Conservation (phyloP, 2,797 vertebrate genomes). For the Halcyon chelicuti region DNA sequence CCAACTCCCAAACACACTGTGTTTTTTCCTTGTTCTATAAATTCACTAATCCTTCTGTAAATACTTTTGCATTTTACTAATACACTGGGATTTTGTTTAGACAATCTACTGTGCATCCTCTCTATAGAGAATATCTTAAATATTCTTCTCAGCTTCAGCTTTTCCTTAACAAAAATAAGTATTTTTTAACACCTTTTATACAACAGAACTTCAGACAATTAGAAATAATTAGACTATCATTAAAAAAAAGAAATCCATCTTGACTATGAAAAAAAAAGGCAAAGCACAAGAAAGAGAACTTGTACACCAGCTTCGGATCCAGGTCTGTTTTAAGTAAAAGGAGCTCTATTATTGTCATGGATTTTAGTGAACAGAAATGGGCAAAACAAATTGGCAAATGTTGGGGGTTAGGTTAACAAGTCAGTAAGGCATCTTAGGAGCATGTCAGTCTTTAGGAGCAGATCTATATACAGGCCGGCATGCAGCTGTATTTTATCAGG, state of each 20-base stretch:
- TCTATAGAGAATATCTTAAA: background rate
- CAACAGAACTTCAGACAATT: background rate
- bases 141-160: background rate
- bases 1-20: background rate
- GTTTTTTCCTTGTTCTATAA: background rate
- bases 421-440: background rate
- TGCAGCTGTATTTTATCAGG: background rate
- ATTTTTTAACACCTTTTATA: background rate
- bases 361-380: background rate
- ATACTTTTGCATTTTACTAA: background rate
- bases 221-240: background rate
- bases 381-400: background rate
- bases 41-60: background rate
- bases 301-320: background rate
- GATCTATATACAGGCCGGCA: background rate
- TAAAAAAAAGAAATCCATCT: background rate
- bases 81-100: background rate
- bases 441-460: background rate
- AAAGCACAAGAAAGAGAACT: background rate
- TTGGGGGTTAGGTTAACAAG: background rate
- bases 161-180: background rate
- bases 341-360: fast-evolving
- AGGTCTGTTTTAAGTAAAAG: background rate
- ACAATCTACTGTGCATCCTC: background rate
- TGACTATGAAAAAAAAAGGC: background rate